phyloP scores from a whole-genome alignment of 1,140 invertebrate genomes.

The Heliconius melpomene region DNA sequence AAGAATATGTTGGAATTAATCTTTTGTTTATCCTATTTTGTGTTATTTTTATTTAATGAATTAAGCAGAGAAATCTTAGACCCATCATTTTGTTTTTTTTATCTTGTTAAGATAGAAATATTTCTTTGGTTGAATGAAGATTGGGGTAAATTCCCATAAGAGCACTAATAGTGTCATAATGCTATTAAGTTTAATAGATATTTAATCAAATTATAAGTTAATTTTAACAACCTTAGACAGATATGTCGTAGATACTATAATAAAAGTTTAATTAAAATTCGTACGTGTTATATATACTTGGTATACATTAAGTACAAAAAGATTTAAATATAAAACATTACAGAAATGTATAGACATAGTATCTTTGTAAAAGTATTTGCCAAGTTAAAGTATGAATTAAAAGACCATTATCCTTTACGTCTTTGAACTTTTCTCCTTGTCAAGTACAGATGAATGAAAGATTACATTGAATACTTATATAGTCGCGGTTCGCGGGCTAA shows the following conservation, averaged over 20 bases:
- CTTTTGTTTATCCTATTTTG: too few relatives aligned
- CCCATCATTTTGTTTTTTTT: too few relatives aligned
- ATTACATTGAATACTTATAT: neutral
- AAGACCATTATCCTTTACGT: neutral
- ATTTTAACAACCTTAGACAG: neutral
- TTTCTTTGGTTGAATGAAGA: neutral
- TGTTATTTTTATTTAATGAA: too few relatives aligned
- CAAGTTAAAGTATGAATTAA: constrained; percentile 1
- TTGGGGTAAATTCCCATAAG: neutral
- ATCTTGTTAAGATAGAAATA: too few relatives aligned
- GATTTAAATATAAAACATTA: neutral
- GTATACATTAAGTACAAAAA: neutral
- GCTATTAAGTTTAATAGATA: neutral
- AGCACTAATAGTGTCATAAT: neutral
- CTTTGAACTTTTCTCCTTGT: constrained; percentile 3
- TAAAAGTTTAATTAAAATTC: too few relatives aligned
- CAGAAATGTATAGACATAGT: neutral
- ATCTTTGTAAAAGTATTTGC: neutral
- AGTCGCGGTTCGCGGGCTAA: too few relatives aligned
- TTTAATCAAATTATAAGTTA: neutral
- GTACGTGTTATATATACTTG: too few relatives aligned
- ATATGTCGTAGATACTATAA: too few relatives aligned
- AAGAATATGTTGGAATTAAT: neutral
- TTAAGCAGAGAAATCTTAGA: too few relatives aligned
- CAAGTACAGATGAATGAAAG: neutral